phyloP scores from a whole-genome alignment of 2,113 vertebrate species.

The Nerophis lumbriciformis region DNA sequence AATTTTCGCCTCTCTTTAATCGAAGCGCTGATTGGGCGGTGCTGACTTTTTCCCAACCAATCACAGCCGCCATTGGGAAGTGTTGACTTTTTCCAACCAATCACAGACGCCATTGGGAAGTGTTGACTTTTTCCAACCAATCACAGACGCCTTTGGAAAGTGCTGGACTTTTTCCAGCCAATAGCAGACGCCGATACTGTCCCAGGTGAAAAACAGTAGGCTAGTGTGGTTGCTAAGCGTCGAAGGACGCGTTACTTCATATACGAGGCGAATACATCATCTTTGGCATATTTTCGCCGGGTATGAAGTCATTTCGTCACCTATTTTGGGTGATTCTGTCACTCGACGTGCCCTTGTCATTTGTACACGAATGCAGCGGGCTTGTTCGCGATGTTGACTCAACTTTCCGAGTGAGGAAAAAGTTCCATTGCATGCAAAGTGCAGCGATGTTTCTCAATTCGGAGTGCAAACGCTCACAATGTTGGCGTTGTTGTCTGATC shows the following conservation, averaged over 20 bases:
- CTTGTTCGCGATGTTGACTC: not conserved
- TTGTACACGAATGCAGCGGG: not conserved
- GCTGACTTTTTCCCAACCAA: not conserved
- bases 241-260: not conserved
- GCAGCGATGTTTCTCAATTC: not conserved
- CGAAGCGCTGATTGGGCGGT: not conserved
- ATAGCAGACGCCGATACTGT: not conserved
- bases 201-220: too few species aligned
- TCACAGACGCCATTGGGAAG: too few species aligned
- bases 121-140: too few species aligned
- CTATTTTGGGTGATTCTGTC: not conserved
- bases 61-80: not conserved
- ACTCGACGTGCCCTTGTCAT: not conserved
- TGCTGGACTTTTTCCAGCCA: too few species aligned
- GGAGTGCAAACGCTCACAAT: not conserved
- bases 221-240: not conserved
- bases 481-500: constrained; percentile 19
- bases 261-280: not conserved
- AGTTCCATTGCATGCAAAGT: not conserved
- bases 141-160: too few species aligned
- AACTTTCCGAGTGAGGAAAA: not conserved
- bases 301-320: not conserved
- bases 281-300: not conserved
- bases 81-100: too few species aligned
- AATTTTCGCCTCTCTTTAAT: not conserved